These are phyloP conservation scores for Andrena fulva DNA, from an alignment of 2,888 invertebrate species.

Conservation along the genomic window DNA sequence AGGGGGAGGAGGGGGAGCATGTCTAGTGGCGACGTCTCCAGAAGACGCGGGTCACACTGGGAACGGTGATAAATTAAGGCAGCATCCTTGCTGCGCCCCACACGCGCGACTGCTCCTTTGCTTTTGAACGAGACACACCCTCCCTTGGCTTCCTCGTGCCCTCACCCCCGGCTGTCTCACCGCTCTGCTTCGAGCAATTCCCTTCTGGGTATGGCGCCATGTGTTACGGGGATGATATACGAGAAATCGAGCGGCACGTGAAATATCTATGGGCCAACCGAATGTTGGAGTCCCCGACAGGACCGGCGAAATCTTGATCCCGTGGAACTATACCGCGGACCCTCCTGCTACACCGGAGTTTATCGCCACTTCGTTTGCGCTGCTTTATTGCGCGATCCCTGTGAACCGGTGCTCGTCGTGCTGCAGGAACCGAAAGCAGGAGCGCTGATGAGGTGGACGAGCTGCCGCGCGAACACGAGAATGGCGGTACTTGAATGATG, in stretches of 20 bases:
- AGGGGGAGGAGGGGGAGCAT: constrained; percentile 26
- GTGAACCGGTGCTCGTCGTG: not conserved
- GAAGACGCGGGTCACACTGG: constrained; percentile 68
- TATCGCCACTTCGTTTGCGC: constrained; percentile 15
- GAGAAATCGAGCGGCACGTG: constrained; percentile 66
- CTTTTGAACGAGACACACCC: constrained; percentile 64
- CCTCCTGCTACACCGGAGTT: not conserved
- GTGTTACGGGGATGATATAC: constrained; percentile 81
- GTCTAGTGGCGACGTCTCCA: constrained; percentile 61
- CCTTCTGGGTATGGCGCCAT: constrained; percentile 75
- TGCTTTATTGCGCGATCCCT: not conserved
- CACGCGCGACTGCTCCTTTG: constrained; percentile 61
- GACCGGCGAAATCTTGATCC: constrained; percentile 35
- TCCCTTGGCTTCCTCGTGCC: constrained; percentile 41
- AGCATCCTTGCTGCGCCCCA: constrained; percentile 56
- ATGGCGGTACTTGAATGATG: not conserved
- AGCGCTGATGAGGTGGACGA: not conserved
- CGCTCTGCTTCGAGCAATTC: constrained; percentile 48
- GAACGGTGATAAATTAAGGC: constrained; percentile 79
- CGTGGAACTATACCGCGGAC: not conserved
- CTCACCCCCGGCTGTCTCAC: constrained; percentile 51
- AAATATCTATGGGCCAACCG: constrained; percentile 60
- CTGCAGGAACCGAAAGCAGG: not conserved
- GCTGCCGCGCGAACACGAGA: not conserved
- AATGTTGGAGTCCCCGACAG: constrained; percentile 23